phyloP scores from a whole-genome alignment of 1,140 invertebrate genomes.

The Drosophila lacertosa region DNA sequence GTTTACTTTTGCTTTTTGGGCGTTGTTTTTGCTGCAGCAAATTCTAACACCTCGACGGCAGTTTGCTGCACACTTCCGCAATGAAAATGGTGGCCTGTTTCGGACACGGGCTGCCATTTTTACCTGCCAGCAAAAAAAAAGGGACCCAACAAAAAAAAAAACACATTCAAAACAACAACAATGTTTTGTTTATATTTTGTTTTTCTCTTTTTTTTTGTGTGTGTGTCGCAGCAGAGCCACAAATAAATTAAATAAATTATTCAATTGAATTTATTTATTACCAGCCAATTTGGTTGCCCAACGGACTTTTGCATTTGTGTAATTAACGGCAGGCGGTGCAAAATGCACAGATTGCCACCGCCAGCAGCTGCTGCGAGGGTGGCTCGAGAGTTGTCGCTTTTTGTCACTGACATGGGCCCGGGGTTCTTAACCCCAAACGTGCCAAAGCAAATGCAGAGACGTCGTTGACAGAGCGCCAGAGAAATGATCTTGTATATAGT shows the following conservation, averaged over 20 bases:
- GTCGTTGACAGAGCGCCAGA: no score
- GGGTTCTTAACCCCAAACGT: constrained; percentile 35
- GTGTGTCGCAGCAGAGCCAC: constrained; percentile 47
- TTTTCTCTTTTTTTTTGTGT: constrained; percentile 53
- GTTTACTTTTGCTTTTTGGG: constrained; percentile 33
- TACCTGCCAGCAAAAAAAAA: constrained; percentile 53
- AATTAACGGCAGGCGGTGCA: constrained; percentile 70
- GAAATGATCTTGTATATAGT: no score
- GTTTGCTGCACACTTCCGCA: constrained; percentile 71
- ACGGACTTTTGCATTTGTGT: constrained; percentile 77
- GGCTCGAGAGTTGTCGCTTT: constrained; percentile 5
- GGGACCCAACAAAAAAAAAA: no score
- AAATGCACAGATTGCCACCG: constrained; percentile 31
- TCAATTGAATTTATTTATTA: constrained; percentile 84
- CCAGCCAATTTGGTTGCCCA: constrained; percentile 72
- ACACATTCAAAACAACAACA: constrained; percentile 13
- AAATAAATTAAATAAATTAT: constrained; percentile 84
- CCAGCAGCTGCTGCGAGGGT: background rate
- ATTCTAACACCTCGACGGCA: constrained; percentile 77
- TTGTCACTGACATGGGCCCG: constrained; percentile 50
- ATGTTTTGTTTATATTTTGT: constrained; percentile 13
- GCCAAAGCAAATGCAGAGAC: background rate
- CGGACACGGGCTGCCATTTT: constrained; percentile 32
- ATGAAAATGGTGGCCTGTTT: constrained; percentile 41
- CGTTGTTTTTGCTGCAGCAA: constrained; percentile 47